Evolutionary conservation across 2,888 invertebrate species (phyloP), one percentile per base, ranked within the genome.

Genomic region (Fragum fragum): DNA sequence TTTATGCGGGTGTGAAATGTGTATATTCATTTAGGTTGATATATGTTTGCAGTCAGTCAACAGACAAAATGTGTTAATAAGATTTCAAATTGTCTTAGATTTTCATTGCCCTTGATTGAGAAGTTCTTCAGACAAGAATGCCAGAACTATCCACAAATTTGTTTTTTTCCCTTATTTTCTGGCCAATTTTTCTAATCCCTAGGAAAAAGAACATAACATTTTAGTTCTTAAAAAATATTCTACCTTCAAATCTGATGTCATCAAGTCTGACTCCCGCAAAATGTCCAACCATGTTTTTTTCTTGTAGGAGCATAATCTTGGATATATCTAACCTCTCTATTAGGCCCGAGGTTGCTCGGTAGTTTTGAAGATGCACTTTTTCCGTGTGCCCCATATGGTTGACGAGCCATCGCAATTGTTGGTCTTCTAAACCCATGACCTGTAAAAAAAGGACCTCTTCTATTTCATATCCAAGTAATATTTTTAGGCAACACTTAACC

Each of bases 381-480:
- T 68, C 68, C 5, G 73, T 73, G 53, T 78, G 78, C 1, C 78
- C 73, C 66, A 78, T 32, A 26, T 78, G 73, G 2, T 47, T 21
- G 9, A 55, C 55, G 14, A 78, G 26, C 73, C 73, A 78, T 36
- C 39, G n/a, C n/a, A 78, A 47, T 39, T 73, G 55, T 16, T 78
- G 53, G 29, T 78, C 78, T 55, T 73, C 57, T 18, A 78, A 47
- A 18, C 73, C 78, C 66, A 78, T 78, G n/a, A 78, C 78, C 78
- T 73, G 72, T 26, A n/a, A 5, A 36, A 66, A 66, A 36, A 29
- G 29, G 16, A 26, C 28, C 9, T 29, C 28, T 63, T 42, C 16
- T 42, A 11, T 42, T 42, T 42, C 11, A 7, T 42, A 11, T 57
- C 14, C n/a, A 9, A 57, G 23, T 21, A 57, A 9, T 57, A 7